Evolutionary conservation across 2,113 vertebrate genomes (phyloP).

Genomic region (Alouatta palliata): DNA sequence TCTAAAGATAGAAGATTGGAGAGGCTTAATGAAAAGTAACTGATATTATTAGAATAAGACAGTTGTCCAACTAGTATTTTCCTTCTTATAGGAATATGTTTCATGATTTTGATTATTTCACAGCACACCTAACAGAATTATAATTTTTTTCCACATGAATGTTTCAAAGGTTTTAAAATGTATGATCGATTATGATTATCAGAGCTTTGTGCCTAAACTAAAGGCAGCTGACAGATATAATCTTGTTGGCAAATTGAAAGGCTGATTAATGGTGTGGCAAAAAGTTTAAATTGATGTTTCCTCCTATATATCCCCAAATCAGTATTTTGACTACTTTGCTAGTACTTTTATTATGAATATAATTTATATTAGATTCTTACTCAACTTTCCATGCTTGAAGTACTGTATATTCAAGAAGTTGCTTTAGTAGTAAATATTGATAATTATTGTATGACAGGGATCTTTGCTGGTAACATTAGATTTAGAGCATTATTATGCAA

Average conservation of each 20-base stretch:
- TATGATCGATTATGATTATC: neutral
- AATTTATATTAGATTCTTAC: neutral
- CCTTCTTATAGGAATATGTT: neutral
- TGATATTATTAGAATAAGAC: neutral
- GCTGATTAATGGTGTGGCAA: neutral
- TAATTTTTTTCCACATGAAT: neutral
- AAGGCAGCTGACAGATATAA: neutral
- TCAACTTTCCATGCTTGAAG: neutral
- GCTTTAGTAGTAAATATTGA: neutral
- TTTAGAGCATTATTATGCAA: neutral
- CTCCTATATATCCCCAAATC: neutral
- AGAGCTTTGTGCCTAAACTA: neutral
- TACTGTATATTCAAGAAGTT: neutral
- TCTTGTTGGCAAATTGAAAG: neutral
- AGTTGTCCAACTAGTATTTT: neutral
- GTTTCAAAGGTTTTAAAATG: neutral
- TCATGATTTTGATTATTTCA: neutral
- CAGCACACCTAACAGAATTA: rapidly evolving
- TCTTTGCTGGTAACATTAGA: neutral
- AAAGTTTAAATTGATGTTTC: neutral
- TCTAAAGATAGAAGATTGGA: neutral
- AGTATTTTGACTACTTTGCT: neutral
- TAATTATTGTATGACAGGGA: neutral
- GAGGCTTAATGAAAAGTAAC: neutral
- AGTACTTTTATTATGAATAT: neutral